Conservation (phyloP, 2,113 vertebrate genomes). For the Tragelaphus imberbis region DNA sequence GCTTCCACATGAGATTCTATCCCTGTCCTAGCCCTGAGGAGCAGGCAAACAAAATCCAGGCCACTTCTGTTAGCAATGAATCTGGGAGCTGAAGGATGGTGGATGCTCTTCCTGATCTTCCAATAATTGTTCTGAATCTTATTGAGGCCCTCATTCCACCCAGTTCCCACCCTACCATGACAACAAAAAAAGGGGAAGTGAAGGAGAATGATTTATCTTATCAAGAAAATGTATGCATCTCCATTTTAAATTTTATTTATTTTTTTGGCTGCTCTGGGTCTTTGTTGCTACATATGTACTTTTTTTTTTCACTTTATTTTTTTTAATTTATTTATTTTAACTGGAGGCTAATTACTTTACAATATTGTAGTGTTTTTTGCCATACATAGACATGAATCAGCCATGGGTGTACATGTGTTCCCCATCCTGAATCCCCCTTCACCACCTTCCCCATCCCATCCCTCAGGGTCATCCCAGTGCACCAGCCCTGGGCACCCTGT, state of each 20-base stretch:
- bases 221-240: neutral
- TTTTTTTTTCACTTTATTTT: too few relatives aligned
- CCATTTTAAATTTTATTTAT: neutral
- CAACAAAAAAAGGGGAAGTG: neutral
- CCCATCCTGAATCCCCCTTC: too few relatives aligned
- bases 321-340: too few relatives aligned
- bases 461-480: too few relatives aligned
- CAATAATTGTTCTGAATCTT: neutral
- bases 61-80: neutral
- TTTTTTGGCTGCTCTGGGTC: neutral
- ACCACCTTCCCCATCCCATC: too few relatives aligned
- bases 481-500: too few relatives aligned
- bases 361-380: too few relatives aligned
- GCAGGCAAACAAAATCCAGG: neutral
- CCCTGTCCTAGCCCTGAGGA: neutral
- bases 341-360: too few relatives aligned
- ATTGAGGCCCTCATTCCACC: neutral
- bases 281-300: neutral
- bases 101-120: too few relatives aligned
- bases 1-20: conserved; percentile 51
- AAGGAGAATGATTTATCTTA: neutral
- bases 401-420: too few relatives aligned
- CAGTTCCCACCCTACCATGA: neutral
- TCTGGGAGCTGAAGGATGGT: neutral
- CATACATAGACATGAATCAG: too few relatives aligned